Evolutionary conservation across 2,797 vertebrate genomes (phyloP).

Genomic region (Petrocephalus schoutedeni): DNA sequence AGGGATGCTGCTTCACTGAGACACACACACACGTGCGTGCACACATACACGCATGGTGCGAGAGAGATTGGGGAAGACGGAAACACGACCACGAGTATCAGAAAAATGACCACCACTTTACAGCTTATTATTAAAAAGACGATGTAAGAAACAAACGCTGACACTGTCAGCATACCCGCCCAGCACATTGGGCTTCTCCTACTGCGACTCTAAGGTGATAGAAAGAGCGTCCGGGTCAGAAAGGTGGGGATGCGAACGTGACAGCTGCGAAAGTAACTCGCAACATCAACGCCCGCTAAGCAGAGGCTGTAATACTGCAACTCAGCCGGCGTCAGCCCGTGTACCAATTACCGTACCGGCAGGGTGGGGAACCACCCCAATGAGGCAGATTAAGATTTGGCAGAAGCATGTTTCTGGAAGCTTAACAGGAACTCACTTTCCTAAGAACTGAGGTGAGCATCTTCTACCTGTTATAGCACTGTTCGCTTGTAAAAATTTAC

Average conservation of each 20-base stretch:
- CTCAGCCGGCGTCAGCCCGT: neutral
- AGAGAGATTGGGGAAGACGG: neutral
- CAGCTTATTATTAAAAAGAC: neutral
- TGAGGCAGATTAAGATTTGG: neutral
- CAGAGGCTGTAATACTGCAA: neutral
- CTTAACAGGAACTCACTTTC: neutral
- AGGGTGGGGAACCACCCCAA: neutral
- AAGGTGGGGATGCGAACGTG: neutral
- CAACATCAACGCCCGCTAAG: neutral
- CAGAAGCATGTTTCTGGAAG: neutral
- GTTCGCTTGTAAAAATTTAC: constrained; percentile 11
- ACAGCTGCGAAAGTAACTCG: neutral
- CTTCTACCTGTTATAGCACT: constrained; percentile 27
- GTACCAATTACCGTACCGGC: neutral
- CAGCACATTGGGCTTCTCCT: neutral
- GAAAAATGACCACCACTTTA: neutral
- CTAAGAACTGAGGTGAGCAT: neutral
- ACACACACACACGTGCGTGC: neutral
- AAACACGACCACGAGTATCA: neutral
- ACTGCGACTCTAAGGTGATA: neutral
- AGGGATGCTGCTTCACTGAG: neutral
- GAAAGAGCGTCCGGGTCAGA: neutral
- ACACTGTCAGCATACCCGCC: neutral
- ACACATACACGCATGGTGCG: neutral
- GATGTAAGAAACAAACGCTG: neutral